Base-by-base conservation (phyloP, 2,888 invertebrate genomes). In the Drosophila bunnanda region DNA sequence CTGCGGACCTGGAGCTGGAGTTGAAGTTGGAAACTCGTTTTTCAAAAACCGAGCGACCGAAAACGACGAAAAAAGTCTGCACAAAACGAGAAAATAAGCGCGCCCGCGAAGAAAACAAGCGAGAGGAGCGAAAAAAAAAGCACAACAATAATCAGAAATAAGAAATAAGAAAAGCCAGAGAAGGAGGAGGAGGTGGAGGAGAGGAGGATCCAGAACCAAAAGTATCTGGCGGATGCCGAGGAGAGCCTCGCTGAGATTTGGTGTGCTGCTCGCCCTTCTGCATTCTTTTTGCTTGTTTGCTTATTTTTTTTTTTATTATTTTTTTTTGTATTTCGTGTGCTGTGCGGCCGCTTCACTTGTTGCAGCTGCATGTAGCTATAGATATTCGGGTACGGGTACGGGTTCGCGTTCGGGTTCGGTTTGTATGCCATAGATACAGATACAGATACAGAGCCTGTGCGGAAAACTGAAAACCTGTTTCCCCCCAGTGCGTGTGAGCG, bases 1-100 rank as follows among this genome's bases (percentile, higher is more conserved):
- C 69, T 73, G 72, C 64, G 56, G 59, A 68, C 71, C 36, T 53
- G 53, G 52, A 53, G 52, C 70, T 44, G 53, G 54, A 55, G 73
- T 77, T 75, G 65, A 75, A 81, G 79, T 83, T 83, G 83, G 60
- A 85, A 90, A 90, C 87, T 88, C 76, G 91, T 90, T 88, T 89
- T 77, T 80, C 65, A 65, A 70, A 78, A 80, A 76, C 66, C 68
- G 28, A 72, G 57, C 46, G 48, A 66, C 70, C 56, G 52, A 71
- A 55, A 56, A 75, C 46, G 61, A 75, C 70, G 75, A 59, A 73
- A 71, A 81, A 80, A 73, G 75, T 82, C 82, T 82, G 84, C 79
- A 80, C 62, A 75, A 62, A 78, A 61, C 76, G 73, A 62, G 73
- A 76, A 71, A 72, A 75, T 46, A 76, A 72, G 50, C 71, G 74